Evolutionary conservation across 2,888 invertebrate species (phyloP).

Genomic region (Trachelus stipa): DNA sequence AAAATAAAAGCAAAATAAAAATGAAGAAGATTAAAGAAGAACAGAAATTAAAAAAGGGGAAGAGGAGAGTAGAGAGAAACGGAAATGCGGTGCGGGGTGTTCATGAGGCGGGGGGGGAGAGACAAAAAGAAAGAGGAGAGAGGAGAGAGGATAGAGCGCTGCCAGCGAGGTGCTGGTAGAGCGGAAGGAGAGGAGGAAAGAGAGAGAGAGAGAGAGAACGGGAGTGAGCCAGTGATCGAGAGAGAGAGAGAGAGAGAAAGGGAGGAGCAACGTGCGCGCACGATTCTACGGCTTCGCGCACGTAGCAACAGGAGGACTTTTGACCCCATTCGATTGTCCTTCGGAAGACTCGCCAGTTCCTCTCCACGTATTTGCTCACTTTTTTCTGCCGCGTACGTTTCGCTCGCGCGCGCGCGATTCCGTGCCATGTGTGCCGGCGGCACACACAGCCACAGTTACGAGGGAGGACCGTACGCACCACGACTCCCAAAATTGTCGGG

Average conservation of each 20-base stretch:
- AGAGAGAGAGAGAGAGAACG: background rate
- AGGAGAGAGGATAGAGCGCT: too few relatives aligned
- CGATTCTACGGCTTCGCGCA: slow-evolving; percentile 46
- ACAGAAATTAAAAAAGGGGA: too few relatives aligned
- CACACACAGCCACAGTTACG: too few relatives aligned
- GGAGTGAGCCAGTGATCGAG: background rate
- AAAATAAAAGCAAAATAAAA: too few relatives aligned
- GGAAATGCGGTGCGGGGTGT: too few relatives aligned
- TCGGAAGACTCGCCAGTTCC: slow-evolving; percentile 40
- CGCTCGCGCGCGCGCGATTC: slow-evolving; percentile 25
- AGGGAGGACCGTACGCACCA: too few relatives aligned
- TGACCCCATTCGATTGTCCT: slow-evolving; percentile 58
- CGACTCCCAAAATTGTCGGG: slow-evolving; percentile 5
- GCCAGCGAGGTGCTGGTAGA: too few relatives aligned
- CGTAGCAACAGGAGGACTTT: slow-evolving; percentile 53
- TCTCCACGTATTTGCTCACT: slow-evolving; percentile 29
- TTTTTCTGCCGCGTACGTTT: slow-evolving; percentile 27
- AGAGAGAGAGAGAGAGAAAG: slow-evolving; percentile 5
- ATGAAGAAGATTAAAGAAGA: too few relatives aligned
- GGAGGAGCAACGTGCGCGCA: slow-evolving; percentile 20
- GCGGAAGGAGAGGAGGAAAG: background rate
- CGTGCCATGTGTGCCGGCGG: slow-evolving; percentile 1
- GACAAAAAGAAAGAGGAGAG: too few relatives aligned
- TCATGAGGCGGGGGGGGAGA: too few relatives aligned
- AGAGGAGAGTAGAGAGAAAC: too few relatives aligned